phyloP scores from a whole-genome alignment of 2,113 vertebrate genomes.

The Phalacrocorax aristotelis region DNA sequence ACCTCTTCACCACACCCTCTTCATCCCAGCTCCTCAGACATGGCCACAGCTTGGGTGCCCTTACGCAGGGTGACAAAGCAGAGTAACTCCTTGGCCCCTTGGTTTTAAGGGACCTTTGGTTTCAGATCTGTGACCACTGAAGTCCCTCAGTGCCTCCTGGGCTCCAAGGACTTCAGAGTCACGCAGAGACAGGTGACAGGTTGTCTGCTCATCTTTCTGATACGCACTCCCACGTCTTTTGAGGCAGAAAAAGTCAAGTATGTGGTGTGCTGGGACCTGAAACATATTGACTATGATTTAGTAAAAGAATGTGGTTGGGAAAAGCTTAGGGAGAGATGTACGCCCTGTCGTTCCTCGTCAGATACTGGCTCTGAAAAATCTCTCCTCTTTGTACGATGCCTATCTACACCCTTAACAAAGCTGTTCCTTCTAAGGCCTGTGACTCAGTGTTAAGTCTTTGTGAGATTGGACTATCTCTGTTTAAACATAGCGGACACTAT shows the following conservation, averaged over 20 bases:
- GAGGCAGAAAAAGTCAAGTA: not conserved
- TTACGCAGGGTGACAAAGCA: not conserved
- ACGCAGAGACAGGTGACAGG: not conserved
- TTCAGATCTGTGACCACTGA: not conserved
- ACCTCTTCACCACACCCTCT: not conserved
- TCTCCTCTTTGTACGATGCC: not conserved
- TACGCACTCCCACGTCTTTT: accelerated
- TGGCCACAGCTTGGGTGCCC: not conserved
- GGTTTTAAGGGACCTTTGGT: not conserved
- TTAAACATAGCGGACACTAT: not conserved
- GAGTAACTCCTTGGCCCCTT: not conserved
- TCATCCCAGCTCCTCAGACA: not conserved
- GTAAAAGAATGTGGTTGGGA: not conserved
- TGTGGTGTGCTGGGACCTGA: not conserved
- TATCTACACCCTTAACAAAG: not conserved
- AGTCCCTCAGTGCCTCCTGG: not conserved
- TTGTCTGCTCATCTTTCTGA: not conserved
- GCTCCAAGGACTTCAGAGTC: not conserved
- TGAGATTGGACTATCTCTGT: not conserved
- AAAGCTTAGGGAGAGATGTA: not conserved
- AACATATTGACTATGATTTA: not conserved
- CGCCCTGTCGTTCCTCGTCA: not conserved
- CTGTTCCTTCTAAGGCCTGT: not conserved
- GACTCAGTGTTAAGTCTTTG: not conserved
- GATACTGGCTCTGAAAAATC: not conserved